Conservation (phyloP, 2,797 vertebrate genomes). For the Dromococcyx pavoninus region DNA sequence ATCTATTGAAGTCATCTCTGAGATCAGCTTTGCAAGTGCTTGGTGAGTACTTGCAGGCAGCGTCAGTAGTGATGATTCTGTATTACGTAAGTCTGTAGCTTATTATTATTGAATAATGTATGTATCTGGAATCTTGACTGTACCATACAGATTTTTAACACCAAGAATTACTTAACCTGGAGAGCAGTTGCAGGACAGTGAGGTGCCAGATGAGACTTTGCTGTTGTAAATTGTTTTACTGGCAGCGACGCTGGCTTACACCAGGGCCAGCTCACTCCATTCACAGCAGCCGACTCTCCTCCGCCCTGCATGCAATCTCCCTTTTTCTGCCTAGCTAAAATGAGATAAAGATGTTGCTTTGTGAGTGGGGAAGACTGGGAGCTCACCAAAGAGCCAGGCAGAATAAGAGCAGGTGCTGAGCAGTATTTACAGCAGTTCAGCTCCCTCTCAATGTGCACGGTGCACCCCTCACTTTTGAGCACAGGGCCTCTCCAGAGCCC, state of each 20-base stretch:
- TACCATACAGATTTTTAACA: not conserved
- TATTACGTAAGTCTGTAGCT: not conserved
- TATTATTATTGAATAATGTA: not conserved
- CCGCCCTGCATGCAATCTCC: not conserved
- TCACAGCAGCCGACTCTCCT: not conserved
- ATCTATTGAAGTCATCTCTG: not conserved
- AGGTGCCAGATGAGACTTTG: not conserved
- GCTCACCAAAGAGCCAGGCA: not conserved
- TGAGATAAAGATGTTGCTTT: not conserved
- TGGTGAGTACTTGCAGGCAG: accelerated
- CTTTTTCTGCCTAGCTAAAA: not conserved
- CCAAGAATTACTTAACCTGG: not conserved
- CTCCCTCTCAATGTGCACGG: accelerated
- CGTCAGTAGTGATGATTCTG: not conserved
- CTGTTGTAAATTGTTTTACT: not conserved
- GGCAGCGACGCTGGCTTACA: not conserved
- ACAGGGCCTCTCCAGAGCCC: not conserved
- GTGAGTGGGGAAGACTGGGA: not conserved
- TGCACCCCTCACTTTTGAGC: not conserved
- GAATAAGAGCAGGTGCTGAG: not conserved
- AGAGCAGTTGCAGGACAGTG: not conserved
- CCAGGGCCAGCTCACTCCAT: not conserved
- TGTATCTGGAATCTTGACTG: not conserved
- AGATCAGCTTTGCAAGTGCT: not conserved
- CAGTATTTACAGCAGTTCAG: not conserved